Base-by-base conservation (phyloP, 2,113 vertebrate species). In the Pseudolaguvia tuberculata region DNA sequence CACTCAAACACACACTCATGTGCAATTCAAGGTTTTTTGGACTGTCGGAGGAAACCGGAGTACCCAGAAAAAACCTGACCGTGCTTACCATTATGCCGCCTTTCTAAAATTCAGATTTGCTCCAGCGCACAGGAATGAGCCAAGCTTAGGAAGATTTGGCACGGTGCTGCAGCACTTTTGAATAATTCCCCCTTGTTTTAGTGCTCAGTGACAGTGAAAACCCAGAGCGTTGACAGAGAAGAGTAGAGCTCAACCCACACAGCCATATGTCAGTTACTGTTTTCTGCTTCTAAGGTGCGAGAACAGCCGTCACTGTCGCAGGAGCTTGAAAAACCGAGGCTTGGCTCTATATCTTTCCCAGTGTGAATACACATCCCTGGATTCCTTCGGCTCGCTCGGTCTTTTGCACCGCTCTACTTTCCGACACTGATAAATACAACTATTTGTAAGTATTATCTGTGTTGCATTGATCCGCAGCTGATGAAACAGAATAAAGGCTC, bases 181-280 rank as follows among this genome's bases (percentile, higher is more conserved):
- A 85, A 85, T 85, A 87, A 89, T 84, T 81, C 78, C 84, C 81
- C 69, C 78, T 82, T 62, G 56, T 74, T 47, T 78, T 73, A 71
- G n/a, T 39, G 50, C 52, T 47, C 42, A n/a, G 48, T 39, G 78
- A 62, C 74, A 61, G 42, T 72, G 48, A 67, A 23, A 68, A 61
- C 63, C 25, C 50, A 68, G 29, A 62, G 23, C 62, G 15, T 10
- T 45, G 56, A 51, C 52, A 77, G 72, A 68, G 51, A 77, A 75
- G 63, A 55, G 75, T 55, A 29, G 23, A 15, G 50, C 75, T 63
- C 29, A 61, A 70, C 53, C 57, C 75, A 47, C 75, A 47, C 23
- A 20, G 50, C 67, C 67, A 77, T 63, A 71, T 63, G 75, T 68
- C 75, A 61, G 45, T 42, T 53, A 21, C 35, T 29, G 21, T 56